These are phyloP conservation scores for Dichetophora obliterata DNA, from an alignment of 2,888 invertebrate species.

Conservation along the genomic window DNA sequence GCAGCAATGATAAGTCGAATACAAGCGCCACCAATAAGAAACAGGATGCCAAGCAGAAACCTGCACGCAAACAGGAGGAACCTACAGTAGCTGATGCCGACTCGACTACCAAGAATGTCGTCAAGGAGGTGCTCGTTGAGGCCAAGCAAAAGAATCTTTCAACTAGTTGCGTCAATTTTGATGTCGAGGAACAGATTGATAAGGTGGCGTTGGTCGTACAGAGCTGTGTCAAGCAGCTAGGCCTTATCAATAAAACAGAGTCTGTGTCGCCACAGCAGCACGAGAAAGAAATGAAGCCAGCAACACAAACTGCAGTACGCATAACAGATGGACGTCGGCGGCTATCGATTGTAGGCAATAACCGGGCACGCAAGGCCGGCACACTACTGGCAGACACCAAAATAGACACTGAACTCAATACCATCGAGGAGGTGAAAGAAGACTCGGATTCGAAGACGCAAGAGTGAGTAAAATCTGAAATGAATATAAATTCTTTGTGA, in stretches of 20 bases:
- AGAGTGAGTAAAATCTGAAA: constrained; percentile 13
- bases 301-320: constrained; percentile 10
- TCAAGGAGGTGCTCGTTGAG: constrained; percentile 56
- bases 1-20: neutral
- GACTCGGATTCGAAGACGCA: constrained; percentile 3
- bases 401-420: constrained; percentile 19
- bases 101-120: constrained; percentile 60
- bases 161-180: constrained; percentile 36
- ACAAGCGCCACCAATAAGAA: neutral
- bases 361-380: constrained; percentile 5
- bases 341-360: neutral
- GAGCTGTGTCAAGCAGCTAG: constrained; percentile 25
- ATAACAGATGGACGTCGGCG: constrained; percentile 37
- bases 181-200: constrained; percentile 53
- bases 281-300: constrained; percentile 8
- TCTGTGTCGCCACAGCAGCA: neutral
- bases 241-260: neutral
- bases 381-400: constrained; percentile 18
- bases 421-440: constrained; percentile 32
- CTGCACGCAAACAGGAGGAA: constrained; percentile 55
- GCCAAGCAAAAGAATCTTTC: constrained; percentile 50
- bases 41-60: constrained; percentile 27
- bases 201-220: constrained; percentile 50
- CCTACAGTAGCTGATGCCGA: constrained; percentile 62
- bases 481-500: too few species aligned